A percentile compares a stretch with the other conserved stretches of the same genome.
Conservation (phyloP, 2,113 vertebrate genomes). For the Hydropotes inermis region DNA sequence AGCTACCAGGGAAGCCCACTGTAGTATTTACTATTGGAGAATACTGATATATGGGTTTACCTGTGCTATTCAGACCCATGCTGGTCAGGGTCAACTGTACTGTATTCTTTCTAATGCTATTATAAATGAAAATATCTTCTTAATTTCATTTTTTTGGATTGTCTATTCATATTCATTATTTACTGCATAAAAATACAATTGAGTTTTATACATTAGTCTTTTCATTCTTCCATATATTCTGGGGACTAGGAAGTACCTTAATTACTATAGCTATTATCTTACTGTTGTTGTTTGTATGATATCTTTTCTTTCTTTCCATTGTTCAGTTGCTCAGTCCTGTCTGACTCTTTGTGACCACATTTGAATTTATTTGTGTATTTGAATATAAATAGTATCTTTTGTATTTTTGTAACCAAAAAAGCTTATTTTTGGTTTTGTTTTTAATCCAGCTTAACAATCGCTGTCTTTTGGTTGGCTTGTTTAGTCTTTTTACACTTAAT, state of each 20-base stretch:
- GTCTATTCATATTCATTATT: neutral
- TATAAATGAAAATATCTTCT: neutral
- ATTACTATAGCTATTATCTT: neutral
- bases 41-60: neutral
- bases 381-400: neutral
- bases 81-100: neutral
- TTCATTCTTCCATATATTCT: neutral
- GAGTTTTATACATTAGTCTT: neutral
- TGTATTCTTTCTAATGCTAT: neutral
- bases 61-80: neutral
- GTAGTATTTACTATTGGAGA: neutral
- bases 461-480: neutral
- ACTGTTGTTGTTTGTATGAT: neutral
- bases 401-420: neutral
- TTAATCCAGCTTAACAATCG: neutral
- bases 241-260: neutral
- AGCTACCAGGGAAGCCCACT: neutral
- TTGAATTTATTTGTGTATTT: neutral
- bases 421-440: neutral
- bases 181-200: neutral
- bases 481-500: neutral
- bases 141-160: neutral
- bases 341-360: neutral
- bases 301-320: neutral
- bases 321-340: neutral